Conservation (phyloP, 2,113 vertebrate species). For the Chroicocephalus ridibundus region DNA sequence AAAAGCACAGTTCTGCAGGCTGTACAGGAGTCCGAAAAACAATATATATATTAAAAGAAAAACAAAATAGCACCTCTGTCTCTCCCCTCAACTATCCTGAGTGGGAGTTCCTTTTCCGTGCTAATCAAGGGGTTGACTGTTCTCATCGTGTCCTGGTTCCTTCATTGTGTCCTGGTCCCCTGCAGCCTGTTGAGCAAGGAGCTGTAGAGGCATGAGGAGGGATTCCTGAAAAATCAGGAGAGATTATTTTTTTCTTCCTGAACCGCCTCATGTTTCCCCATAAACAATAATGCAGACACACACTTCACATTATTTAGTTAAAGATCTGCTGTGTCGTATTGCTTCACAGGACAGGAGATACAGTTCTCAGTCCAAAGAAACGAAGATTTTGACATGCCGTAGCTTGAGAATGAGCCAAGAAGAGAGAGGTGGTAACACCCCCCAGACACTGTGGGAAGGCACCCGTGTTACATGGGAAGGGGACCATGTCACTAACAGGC, state of each 20-base stretch:
- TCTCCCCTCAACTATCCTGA: background rate
- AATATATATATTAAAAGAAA: background rate
- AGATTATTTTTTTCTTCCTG: background rate
- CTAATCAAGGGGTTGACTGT: background rate
- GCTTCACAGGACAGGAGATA: background rate
- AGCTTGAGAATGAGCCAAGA: background rate
- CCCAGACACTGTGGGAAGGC: background rate
- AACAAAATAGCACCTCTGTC: background rate
- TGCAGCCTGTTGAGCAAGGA: background rate
- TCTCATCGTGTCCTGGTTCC: background rate
- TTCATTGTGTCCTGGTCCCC: background rate
- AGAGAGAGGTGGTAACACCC: background rate
- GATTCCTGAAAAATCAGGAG: background rate
- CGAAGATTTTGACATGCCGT: background rate
- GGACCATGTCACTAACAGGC: accelerated
- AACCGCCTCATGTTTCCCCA: background rate
- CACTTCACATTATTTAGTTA: background rate
- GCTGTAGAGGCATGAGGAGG: background rate
- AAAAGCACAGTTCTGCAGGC: background rate
- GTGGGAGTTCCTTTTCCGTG: background rate
- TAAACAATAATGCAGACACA: background rate
- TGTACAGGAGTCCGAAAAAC: background rate
- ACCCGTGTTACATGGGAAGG: background rate
- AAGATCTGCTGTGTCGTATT: background rate
- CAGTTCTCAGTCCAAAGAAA: background rate